phyloP scores from a whole-genome alignment of 92 coral and sea anemone genomes.

The Micromussa lordhowensis region DNA sequence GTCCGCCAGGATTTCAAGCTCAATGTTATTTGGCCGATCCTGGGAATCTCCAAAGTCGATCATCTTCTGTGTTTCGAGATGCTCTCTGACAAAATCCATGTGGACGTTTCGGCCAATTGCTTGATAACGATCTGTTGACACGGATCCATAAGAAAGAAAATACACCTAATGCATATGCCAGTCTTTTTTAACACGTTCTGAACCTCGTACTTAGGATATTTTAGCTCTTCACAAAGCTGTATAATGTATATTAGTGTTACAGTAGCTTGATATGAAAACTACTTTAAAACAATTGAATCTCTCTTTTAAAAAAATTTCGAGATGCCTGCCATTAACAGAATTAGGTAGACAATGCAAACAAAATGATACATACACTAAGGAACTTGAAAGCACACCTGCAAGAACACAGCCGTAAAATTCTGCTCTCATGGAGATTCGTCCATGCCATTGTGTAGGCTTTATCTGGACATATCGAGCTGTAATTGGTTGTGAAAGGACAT shows the following conservation, averaged over 20 bases:
- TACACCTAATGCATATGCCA: too few species aligned
- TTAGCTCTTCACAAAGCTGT: too few species aligned
- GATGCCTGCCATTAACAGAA: too few species aligned
- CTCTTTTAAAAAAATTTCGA: too few species aligned
- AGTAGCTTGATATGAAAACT: too few species aligned
- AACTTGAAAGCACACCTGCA: not conserved
- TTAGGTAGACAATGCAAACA: not conserved
- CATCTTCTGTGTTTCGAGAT: not conserved
- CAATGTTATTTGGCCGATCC: not conserved
- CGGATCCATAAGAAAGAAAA: not conserved
- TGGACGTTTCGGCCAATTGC: conserved; percentile 17
- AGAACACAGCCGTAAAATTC: conserved; percentile 4
- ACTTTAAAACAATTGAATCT: too few species aligned
- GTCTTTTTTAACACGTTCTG: too few species aligned
- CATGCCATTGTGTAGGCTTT: not conserved
- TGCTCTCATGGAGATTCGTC: not conserved
- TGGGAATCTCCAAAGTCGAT: conserved; percentile 20
- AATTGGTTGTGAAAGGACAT: not conserved
- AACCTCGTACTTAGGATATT: too few species aligned
- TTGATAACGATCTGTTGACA: conserved; percentile 20
- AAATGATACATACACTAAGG: not conserved
- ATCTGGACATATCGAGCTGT: conserved; percentile 7
- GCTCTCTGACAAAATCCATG: conserved; percentile 21
- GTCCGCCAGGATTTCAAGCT: conserved; percentile 1
- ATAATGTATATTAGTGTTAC: too few species aligned